Percentiles rank a stretch among this genome's conserved stretches.
Conservation (phyloP, 2,797 vertebrate genomes). For the Eptatretus atami region DNA sequence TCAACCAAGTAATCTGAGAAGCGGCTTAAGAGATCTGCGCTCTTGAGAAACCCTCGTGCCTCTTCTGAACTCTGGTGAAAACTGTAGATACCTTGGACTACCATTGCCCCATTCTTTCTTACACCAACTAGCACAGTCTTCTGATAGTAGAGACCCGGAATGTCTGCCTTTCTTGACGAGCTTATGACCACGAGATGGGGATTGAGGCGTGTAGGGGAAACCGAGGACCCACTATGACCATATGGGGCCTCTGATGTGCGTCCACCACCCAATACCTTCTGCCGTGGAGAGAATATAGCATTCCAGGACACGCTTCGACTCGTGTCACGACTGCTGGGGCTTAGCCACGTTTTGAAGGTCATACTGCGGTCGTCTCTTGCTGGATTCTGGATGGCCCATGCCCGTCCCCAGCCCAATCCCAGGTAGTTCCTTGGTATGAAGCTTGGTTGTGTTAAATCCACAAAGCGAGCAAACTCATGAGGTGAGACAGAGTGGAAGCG, state of each 20-base stretch:
- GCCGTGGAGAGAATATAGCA: neutral
- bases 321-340: neutral
- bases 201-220: neutral
- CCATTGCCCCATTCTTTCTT: neutral
- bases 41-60: neutral
- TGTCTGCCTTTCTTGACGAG: neutral
- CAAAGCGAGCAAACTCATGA: neutral
- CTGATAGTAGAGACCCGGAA: neutral
- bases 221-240: neutral
- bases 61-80: neutral
- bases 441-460: constrained; percentile 1
- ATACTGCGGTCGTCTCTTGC: constrained; percentile 2
- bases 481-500: constrained; percentile 3
- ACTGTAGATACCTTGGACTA: neutral
- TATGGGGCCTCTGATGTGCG: neutral
- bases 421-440: constrained; percentile 1
- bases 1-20: constrained; percentile 5
- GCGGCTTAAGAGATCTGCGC: neutral
- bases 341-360: neutral
- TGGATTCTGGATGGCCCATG: constrained; percentile 3
- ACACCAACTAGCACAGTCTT: constrained; percentile 3
- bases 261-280: neutral
- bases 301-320: neutral
- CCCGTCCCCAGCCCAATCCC: neutral
- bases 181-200: constrained; percentile 2